These are phyloP conservation scores for Lepeophtheirus nordmannii DNA, from an alignment of 2,888 invertebrate species.

Conservation along the genomic window DNA sequence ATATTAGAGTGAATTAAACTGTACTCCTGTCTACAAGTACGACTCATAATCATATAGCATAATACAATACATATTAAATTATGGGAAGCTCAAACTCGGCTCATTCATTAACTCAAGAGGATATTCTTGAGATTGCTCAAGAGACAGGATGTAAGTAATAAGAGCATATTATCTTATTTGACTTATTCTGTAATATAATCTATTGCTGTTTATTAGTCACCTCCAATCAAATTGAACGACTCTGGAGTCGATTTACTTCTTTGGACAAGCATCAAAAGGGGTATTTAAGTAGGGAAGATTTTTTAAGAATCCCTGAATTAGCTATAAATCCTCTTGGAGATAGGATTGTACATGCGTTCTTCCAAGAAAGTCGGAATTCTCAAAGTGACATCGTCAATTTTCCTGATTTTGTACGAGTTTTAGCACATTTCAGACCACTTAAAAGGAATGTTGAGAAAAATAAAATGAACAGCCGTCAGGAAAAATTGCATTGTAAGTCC, in stretches of 20 bases:
- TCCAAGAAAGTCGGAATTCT: slow-evolving; percentile 51
- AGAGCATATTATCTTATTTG: slow-evolving; percentile 24
- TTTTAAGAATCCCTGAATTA: slow-evolving; percentile 84
- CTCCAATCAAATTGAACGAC: slow-evolving; percentile 88
- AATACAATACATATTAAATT: slow-evolving; percentile 31
- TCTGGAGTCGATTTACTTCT: slow-evolving; percentile 92
- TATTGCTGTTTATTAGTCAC: slow-evolving; percentile 56
- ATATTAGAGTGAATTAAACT: too few relatives aligned
- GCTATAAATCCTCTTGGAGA: slow-evolving; percentile 97
- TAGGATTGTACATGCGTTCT: slow-evolving; percentile 93
- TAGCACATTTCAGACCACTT: slow-evolving; percentile 77
- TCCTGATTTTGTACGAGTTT: slow-evolving; percentile 85
- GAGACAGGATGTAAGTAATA: slow-evolving; percentile 85
- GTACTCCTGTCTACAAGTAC: too few relatives aligned
- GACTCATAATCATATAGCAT: too few relatives aligned
- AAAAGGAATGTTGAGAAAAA: slow-evolving; percentile 67
- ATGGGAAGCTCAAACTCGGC: slow-evolving; percentile 90
- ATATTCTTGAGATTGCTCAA: slow-evolving; percentile 88
- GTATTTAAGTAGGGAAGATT: slow-evolving; percentile 86
- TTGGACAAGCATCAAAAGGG: slow-evolving; percentile 91
- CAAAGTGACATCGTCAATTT: slow-evolving; percentile 59
- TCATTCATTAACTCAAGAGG: slow-evolving; percentile 76
- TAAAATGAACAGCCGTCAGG: slow-evolving; percentile 76
- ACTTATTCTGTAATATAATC: not conserved
- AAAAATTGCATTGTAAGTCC: slow-evolving; percentile 75